Evolutionary conservation across 2,113 vertebrate species (phyloP).

Genomic region (Condylura cristata): DNA sequence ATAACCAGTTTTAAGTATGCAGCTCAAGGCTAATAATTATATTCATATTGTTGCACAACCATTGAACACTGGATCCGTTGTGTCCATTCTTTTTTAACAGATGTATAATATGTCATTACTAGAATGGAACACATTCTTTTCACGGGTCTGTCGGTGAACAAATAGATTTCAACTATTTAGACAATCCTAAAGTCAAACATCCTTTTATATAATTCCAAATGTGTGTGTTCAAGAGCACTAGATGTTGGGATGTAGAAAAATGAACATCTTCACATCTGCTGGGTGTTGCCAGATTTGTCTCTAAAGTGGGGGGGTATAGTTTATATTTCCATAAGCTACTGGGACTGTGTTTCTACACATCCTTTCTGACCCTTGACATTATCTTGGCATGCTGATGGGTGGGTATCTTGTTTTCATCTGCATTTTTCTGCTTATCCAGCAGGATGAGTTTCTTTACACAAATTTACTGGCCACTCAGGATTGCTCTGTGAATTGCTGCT

Average conservation of each 20-base stretch:
- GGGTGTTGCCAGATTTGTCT: neutral
- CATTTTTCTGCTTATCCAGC: conserved; percentile 54
- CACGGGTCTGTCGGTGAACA: neutral
- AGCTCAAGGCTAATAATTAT: neutral
- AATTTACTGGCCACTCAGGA: neutral
- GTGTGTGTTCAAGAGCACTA: neutral
- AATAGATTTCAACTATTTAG: too few relatives aligned
- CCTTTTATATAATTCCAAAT: neutral
- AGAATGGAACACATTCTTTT: neutral
- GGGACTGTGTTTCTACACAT: neutral
- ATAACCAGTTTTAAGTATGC: neutral
- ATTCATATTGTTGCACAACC: neutral
- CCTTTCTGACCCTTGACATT: neutral
- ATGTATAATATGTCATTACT: neutral
- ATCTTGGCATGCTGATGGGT: neutral
- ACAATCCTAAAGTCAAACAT: neutral
- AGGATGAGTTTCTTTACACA: neutral
- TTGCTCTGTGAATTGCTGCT: conserved; percentile 14
- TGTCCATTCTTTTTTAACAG: neutral
- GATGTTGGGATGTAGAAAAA: neutral
- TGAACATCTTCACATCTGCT: neutral
- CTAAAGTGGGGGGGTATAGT: neutral
- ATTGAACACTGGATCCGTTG: neutral
- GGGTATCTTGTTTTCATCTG: conserved; percentile 8
- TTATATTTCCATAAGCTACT: neutral